A percentile compares a stretch with the other conserved stretches of the same genome.
phyloP scores from a whole-genome alignment of 2,888 invertebrate species.

The Diaprepes abbreviatus region DNA sequence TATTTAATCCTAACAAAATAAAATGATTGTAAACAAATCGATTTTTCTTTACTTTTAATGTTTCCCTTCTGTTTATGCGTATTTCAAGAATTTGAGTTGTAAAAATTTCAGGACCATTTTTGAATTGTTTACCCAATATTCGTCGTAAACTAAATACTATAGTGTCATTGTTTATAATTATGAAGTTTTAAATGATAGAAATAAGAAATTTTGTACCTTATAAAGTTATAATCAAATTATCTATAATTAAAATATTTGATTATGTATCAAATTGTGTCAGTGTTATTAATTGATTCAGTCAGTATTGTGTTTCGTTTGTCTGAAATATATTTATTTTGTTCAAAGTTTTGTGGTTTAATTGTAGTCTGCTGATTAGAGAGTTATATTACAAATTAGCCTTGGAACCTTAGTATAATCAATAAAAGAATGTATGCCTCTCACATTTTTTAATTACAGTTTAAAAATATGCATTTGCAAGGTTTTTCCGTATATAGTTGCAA shows the following conservation, averaged over 20 bases:
- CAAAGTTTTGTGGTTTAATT: constrained; percentile 35
- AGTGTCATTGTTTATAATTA: constrained; percentile 4
- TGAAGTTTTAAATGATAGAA: constrained; percentile 1
- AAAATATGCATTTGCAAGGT: too few relatives aligned
- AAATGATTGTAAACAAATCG: too few relatives aligned
- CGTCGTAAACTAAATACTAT: neutral
- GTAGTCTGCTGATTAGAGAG: constrained; percentile 6
- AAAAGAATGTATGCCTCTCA: too few relatives aligned
- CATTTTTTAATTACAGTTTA: too few relatives aligned
- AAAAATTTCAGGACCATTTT: constrained; percentile 5
- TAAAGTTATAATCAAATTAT: constrained; percentile 11
- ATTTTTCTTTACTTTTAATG: too few relatives aligned
- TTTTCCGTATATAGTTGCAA: too few relatives aligned
- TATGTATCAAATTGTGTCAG: constrained; percentile 27
- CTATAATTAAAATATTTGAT: neutral
- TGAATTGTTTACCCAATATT: neutral
- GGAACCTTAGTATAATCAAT: too few relatives aligned
- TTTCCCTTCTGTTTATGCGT: too few relatives aligned
- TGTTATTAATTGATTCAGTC: constrained; percentile 23
- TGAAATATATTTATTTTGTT: constrained; percentile 43
- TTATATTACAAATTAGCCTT: too few relatives aligned
- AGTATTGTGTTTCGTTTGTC: constrained; percentile 37
- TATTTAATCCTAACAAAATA: too few relatives aligned
- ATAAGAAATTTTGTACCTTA: constrained; percentile 22
- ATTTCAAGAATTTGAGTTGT: too few relatives aligned